phyloP scores from a whole-genome alignment of 1,140 invertebrate species.

The Ephestia elutella region DNA sequence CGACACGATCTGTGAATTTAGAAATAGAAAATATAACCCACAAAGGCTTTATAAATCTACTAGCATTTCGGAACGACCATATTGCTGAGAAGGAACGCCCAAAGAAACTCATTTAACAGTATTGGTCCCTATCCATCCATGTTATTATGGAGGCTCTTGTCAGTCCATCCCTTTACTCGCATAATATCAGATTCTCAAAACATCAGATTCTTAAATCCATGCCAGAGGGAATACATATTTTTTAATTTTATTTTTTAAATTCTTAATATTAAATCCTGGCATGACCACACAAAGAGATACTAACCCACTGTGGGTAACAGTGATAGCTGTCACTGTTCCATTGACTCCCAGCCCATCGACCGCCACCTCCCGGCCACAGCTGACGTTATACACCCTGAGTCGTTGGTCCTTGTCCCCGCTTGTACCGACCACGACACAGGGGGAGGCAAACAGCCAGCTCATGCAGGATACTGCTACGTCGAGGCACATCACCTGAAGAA shows the following conservation, averaged over 20 bases:
- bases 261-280: too few relatives aligned
- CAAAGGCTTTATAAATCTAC: not conserved
- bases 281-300: not conserved
- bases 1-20: conserved; percentile 38
- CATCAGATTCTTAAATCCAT: too few relatives aligned
- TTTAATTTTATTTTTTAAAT: too few relatives aligned
- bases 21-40: too few relatives aligned
- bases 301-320: conserved; percentile 41
- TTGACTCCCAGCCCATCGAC: conserved; percentile 32
- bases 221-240: too few relatives aligned
- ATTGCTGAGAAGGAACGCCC: not conserved
- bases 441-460: conserved; percentile 37
- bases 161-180: too few relatives aligned
- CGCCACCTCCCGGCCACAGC: conserved; percentile 25
- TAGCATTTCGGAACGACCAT: not conserved
- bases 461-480: conserved; percentile 42
- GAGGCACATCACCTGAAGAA: conserved; percentile 37
- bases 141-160: too few relatives aligned
- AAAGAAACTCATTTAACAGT: too few relatives aligned
- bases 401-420: conserved; percentile 16
- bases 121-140: too few relatives aligned
- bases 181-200: too few relatives aligned
- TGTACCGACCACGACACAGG: conserved; percentile 31
- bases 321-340: conserved; percentile 28
- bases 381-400: conserved; percentile 36